Base-by-base conservation (phyloP, 2,888 invertebrate genomes). In the Lepidocyrtinus sp. region DNA sequence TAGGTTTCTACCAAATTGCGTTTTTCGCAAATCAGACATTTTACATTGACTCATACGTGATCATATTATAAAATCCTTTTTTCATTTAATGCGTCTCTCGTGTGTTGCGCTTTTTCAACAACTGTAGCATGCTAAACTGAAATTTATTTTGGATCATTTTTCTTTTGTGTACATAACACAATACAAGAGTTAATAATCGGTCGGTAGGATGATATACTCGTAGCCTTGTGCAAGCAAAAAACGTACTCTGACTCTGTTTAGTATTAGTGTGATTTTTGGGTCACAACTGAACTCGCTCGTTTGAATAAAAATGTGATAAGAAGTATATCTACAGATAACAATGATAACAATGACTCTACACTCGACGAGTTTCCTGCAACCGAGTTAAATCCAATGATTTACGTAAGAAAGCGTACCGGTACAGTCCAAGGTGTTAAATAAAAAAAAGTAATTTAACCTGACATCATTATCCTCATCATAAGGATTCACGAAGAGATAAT, bases 141-240 rank as follows among this genome's bases (percentile, higher is more conserved):
- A 21, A 59, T 59, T 59, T 21, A 21, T 21, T 59, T 21, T n/a
- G n/a, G n/a, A n/a, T 59, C 36, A 36, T 36, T 36, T 36, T 36
- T 59, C 59, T 9, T 59, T 59, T 59, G 59, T 59, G 59, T 59
- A 59, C 59, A 59, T 59, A 59, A 59, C 59, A 59, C 22, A 59
- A 22, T 22, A 21, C 22, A 19, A 7, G 21, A 3, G 36, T 36
- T 36, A 9, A 2, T 59, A 59, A 59, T 59, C 59, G 59, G 21
- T 59, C 59, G 59, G 22, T 9, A 15, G 59, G 1, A 59, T 19
- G 22, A n/a, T n/a, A 50, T 50, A 17, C 15, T 7, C 1, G 50
- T 12, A n/a, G 12, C 5, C 36, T 5, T 9, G 36, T 36, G 36
- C 36, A 36, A 59, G n/a, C 59, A 59, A 59, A 19, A 22, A 17